Conservation (phyloP, 2,113 vertebrate genomes). For the Heliornis fulica region DNA sequence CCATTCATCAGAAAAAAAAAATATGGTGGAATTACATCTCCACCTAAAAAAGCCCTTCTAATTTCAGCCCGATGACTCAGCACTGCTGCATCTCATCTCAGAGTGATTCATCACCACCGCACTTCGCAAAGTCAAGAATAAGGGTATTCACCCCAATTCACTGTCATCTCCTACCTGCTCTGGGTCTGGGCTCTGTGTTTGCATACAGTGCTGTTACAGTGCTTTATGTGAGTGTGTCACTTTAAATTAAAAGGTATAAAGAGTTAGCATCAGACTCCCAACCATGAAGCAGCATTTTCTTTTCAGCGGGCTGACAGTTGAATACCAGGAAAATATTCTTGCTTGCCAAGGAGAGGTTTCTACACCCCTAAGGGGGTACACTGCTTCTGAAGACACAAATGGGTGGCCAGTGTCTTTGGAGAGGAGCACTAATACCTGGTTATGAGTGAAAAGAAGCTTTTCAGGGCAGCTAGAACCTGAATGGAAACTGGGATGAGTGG, state of each 20-base stretch:
- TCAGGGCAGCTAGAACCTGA: neutral
- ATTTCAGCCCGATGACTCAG: slow-evolving; percentile 43
- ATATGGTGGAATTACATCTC: slow-evolving; percentile 21
- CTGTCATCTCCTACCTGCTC: slow-evolving; percentile 1
- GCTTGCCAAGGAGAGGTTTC: neutral
- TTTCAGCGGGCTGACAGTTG: neutral
- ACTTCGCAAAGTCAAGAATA: slow-evolving; percentile 63
- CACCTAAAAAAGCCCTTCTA: slow-evolving; percentile 56
- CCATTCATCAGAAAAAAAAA: slow-evolving; percentile 28
- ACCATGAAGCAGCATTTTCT: neutral
- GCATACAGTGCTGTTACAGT: neutral
- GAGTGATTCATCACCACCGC: slow-evolving; percentile 59
- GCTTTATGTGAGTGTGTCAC: slow-evolving; percentile 35
- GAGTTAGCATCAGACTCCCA: neutral
- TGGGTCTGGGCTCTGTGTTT: neutral
- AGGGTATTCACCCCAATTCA: slow-evolving; percentile 43
- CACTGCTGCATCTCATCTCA: slow-evolving; percentile 47
- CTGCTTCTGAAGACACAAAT: neutral
- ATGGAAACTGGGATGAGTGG: neutral
- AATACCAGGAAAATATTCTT: neutral
- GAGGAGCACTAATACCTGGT: neutral
- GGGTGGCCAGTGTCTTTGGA: neutral
- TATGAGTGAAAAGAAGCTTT: neutral
- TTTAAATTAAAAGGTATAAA: slow-evolving; percentile 51
- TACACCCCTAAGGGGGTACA: neutral